phyloP scores from a whole-genome alignment of 2,797 vertebrate genomes.

The Anabas testudineus region DNA sequence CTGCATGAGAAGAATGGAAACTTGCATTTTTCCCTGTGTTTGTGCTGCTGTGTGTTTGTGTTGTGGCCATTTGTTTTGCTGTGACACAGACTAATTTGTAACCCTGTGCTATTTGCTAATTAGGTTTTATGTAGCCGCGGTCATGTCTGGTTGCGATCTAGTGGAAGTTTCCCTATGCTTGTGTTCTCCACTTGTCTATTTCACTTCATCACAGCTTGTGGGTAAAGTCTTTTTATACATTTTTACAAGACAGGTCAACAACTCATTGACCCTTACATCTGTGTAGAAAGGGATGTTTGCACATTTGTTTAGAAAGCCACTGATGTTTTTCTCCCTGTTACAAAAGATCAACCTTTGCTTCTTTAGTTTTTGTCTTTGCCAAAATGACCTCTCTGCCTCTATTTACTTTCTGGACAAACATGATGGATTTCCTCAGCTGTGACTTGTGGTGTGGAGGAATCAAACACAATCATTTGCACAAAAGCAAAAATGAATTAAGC shows the following conservation, averaged over 20 bases:
- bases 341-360: neutral
- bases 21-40: neutral
- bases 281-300: slow-evolving; percentile 52
- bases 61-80: slow-evolving; percentile 25
- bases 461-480: slow-evolving; percentile 39
- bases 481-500: slow-evolving; percentile 1
- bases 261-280: slow-evolving; percentile 62
- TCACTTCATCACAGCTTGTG: slow-evolving; percentile 26
- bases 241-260: slow-evolving; percentile 47
- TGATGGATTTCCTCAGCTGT: slow-evolving; percentile 31
- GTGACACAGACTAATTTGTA: slow-evolving; percentile 43
- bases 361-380: neutral
- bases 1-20: neutral
- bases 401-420: slow-evolving; percentile 36
- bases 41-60: neutral
- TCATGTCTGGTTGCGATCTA: neutral
- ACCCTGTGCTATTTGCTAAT: slow-evolving; percentile 42
- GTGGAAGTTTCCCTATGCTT: slow-evolving; percentile 47
- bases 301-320: slow-evolving; percentile 32
- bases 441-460: neutral
- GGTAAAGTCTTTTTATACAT: slow-evolving; percentile 18
- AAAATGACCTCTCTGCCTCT: slow-evolving; percentile 28
- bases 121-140: slow-evolving; percentile 27
- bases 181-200: neutral
- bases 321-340: slow-evolving; percentile 7